Base-by-base conservation (phyloP, 2,888 invertebrate species). In the Tinea trinotella region DNA sequence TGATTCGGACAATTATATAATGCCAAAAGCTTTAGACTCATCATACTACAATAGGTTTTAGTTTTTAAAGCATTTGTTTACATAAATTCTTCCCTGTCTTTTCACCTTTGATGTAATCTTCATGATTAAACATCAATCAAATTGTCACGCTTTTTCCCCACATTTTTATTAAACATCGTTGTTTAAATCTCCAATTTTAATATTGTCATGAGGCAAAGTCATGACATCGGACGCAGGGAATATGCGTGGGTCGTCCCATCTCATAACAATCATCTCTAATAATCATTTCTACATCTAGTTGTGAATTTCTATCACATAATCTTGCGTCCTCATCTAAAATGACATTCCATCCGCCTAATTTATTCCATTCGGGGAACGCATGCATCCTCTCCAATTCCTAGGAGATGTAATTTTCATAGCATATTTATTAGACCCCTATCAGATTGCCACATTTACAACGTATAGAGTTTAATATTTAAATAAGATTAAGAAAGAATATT, bases 401-500 rank as follows among this genome's bases (percentile, higher is more conserved):
- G 40, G n/a, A 13, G 2, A 2, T 40, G 3, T 13, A 40, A 40
- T 12, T 7, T 35, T 12, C 6, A 35, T 35, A 40, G 1, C 2
- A 40, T 40, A 40, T 12, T 40, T n/a, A 3, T 35, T 35, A 10
- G n/a, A 4, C 35, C 6, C n/a, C 35, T 35, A 7, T 35, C 35
- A 35, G 35, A 35, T n/a, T n/a, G 35, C 35, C 10, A 12, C 4
- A 15, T 40, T 40, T 40, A 13, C 15, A 12, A 15, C 12, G 13
- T 12, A 40, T 12, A 13, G 2, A 3, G 40, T 6, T n/a, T 13
- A 35, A 35, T 7, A 7, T 15, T 40, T 12, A 40, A 40, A 40
- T 40, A 40, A 40, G 12, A 40, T 13, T 40, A 12, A 20, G 50
- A 36, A 40, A 54, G 24, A 35, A 24, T 53, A 18, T 55, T 53